Base-by-base conservation (phyloP, 2,797 vertebrate species). In the Adelosebastes latens region DNA sequence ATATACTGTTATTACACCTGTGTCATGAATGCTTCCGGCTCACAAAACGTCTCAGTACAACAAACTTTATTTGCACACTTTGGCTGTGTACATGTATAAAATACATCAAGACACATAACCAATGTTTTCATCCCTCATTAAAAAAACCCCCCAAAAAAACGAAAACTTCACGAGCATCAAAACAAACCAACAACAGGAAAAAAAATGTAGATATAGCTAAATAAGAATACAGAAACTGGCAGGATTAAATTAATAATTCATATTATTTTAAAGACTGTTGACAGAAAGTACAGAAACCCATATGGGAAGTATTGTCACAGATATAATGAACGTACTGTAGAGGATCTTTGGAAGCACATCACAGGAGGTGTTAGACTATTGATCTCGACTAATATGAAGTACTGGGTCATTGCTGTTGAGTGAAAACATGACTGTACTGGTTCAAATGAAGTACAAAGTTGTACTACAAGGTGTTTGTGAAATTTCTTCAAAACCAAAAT, bases 11-110 rank as follows among this genome's bases (percentile, higher is more conserved):
- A 73, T 78, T 49, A 18, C 27, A 64, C 20, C 66, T 9, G 32
- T 78, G 62, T 92, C n/a, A 5, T 83, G 16, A 72, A 75, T 88
- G 18, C 25, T 24, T 70, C 20, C n/a, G 25, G 11, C 3, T 79
- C 62, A 55, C 32, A 73, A 59, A 52, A 77, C 1, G 1, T 52
- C 59, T 91, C 81, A 58, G 66, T 89, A 90, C 90, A 82, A 90
- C 84, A 92, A 94, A 93, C 86, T 94, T 92, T 95, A 95, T 94
- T 95, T 85, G 85, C 87, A 93, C 88, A 87, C 90, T 89, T 46
- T 82, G 87, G 83, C 79, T 67, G 84, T 87, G 88, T 89, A 88
- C 85, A 81, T 88, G 91, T 96, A 95, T 88, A 96, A 96, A 96
- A 96, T 92, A 93, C 93, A 94, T 82, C 84, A 87, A 89, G 63